phyloP scores from a whole-genome alignment of 2,113 vertebrate species.

The Lipophrys pholis region DNA sequence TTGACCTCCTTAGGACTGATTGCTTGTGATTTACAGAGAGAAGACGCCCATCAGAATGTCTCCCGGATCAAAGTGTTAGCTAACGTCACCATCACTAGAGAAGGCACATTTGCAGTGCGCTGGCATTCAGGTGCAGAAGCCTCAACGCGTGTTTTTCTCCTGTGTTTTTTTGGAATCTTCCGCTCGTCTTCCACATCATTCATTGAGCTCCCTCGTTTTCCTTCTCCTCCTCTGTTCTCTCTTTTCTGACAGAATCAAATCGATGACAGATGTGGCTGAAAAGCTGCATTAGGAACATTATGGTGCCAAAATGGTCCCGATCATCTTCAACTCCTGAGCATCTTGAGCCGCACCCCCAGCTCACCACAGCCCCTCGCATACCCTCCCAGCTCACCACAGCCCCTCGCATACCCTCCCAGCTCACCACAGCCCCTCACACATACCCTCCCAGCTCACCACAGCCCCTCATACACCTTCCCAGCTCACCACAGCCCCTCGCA shows the following conservation, averaged over 20 bases:
- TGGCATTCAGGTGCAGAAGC: too few species aligned
- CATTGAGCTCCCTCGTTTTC: not conserved
- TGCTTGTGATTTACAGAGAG: constrained; percentile 1
- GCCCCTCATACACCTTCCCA: too few species aligned
- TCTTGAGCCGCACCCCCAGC: too few species aligned
- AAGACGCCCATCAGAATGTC: too few species aligned
- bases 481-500: too few species aligned
- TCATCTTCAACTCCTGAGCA: not conserved
- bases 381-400: not conserved
- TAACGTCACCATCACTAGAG: not conserved
- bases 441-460: too few species aligned
- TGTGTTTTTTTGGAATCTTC: not conserved
- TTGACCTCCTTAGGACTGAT: constrained; percentile 26
- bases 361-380: not conserved
- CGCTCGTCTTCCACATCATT: not conserved
- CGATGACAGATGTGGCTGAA: constrained; percentile 8
- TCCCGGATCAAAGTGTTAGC: not conserved
- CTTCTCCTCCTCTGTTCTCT: not conserved
- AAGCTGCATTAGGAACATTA: constrained; percentile 11
- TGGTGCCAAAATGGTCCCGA: not conserved
- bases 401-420: not conserved
- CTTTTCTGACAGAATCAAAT: not conserved
- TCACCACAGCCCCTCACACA: too few species aligned
- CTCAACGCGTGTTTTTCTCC: too few species aligned
- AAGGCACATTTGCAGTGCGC: too few species aligned